phyloP scores from a whole-genome alignment of 1,140 invertebrate genomes.

The Maniola jurtina region DNA sequence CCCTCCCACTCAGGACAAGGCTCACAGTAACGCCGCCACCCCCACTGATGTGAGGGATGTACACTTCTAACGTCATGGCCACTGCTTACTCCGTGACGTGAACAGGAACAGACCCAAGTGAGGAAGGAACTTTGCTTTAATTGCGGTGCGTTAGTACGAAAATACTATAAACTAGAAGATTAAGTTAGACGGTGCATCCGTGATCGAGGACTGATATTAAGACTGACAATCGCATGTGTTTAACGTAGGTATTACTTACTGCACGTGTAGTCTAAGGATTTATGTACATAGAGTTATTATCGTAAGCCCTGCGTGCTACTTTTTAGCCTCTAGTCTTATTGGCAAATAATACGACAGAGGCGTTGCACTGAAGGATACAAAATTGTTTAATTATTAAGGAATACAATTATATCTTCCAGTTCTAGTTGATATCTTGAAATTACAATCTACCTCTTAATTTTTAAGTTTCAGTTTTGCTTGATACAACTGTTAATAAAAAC shows the following conservation, averaged over 20 bases:
- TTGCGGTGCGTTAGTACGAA: slow-evolving; percentile 69
- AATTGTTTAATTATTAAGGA: slow-evolving; percentile 30
- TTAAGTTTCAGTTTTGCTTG: slow-evolving; percentile 56
- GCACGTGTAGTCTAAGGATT: slow-evolving; percentile 57
- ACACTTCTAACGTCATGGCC: slow-evolving; percentile 79
- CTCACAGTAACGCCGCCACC: slow-evolving; percentile 86
- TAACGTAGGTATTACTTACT: slow-evolving; percentile 59
- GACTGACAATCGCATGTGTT: slow-evolving; percentile 74
- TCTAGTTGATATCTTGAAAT: slow-evolving; percentile 66
- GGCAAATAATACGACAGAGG: slow-evolving; percentile 33
- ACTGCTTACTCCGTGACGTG: slow-evolving; percentile 8
- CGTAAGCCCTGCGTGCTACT: slow-evolving; percentile 65
- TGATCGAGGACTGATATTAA: slow-evolving; percentile 73
- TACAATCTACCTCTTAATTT: slow-evolving; percentile 75
- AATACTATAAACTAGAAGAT: slow-evolving; percentile 72
- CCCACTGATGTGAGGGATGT: slow-evolving; percentile 89
- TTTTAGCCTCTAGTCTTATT: slow-evolving; percentile 50
- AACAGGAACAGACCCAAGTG: slow-evolving; percentile 17
- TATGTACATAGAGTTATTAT: slow-evolving; percentile 49
- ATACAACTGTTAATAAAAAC: slow-evolving; percentile 37
- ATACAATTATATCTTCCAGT: slow-evolving; percentile 50
- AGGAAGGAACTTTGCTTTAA: slow-evolving; percentile 54
- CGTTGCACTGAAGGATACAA: slow-evolving; percentile 30
- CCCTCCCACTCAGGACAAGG: slow-evolving; percentile 79
- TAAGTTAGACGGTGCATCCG: slow-evolving; percentile 58